phyloP scores from a whole-genome alignment of 2,797 vertebrate genomes.

The Acipenser oxyrinchus region DNA sequence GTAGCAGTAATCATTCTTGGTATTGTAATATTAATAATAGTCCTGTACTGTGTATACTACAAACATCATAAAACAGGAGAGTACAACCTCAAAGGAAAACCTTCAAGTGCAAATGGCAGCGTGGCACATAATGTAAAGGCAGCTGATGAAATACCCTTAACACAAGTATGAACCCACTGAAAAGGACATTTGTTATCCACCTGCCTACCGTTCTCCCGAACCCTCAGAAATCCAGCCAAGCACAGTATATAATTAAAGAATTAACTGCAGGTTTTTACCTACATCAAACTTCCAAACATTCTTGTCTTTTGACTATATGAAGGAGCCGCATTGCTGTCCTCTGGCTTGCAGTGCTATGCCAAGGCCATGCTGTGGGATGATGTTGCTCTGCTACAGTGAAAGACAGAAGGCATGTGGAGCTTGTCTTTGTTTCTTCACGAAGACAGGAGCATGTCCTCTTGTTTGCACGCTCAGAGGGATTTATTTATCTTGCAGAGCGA shows the following conservation, averaged over 20 bases:
- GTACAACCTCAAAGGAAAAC: conserved; percentile 25
- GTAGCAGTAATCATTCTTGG: too few relatives aligned
- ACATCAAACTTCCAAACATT: conserved; percentile 29
- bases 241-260: not conserved
- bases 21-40: too few relatives aligned
- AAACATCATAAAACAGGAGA: conserved; percentile 13
- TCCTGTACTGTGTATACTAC: too few relatives aligned
- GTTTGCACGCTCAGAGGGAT: too few relatives aligned
- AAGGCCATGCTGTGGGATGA: too few relatives aligned
- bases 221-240: not conserved
- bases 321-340: not conserved
- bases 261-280: not conserved
- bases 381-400: too few relatives aligned
- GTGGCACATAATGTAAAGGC: not conserved
- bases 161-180: too few relatives aligned
- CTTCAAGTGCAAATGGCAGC: conserved; percentile 20
- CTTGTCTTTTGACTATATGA: conserved; percentile 14
- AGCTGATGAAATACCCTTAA: not conserved
- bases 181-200: too few relatives aligned
- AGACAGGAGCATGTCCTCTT: too few relatives aligned
- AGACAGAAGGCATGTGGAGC: too few relatives aligned
- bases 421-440: too few relatives aligned
- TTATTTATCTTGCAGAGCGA: too few relatives aligned
- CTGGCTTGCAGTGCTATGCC: conserved; percentile 15
- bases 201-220: not conserved